Conservation (phyloP, 2,113 vertebrate species). For the Leucoraja erinaceus region DNA sequence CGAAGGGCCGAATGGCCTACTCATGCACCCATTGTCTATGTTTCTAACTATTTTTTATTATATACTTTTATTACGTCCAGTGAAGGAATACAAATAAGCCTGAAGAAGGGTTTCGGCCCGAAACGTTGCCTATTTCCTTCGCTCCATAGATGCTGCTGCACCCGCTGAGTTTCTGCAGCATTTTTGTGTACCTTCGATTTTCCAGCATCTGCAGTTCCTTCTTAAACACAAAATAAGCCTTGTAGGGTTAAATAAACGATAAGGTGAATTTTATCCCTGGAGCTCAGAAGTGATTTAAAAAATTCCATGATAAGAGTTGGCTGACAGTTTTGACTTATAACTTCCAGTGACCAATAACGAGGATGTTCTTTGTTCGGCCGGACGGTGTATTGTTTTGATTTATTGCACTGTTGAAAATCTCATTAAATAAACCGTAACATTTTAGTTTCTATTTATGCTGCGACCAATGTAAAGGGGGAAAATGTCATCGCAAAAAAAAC, state of each 20-base stretch:
- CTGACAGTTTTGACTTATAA: conserved; percentile 35
- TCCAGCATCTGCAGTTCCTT: too few relatives aligned
- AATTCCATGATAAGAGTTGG: conserved; percentile 10
- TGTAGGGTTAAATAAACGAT: background rate
- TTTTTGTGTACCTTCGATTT: too few relatives aligned
- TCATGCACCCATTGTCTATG: too few relatives aligned
- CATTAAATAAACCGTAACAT: conserved; percentile 37
- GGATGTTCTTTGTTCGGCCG: background rate
- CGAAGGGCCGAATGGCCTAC: too few relatives aligned
- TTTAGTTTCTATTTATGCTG: background rate
- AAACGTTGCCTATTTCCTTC: too few relatives aligned
- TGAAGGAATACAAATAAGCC: too few relatives aligned
- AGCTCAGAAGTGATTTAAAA: background rate
- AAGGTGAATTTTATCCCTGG: background rate
- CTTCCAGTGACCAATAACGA: background rate
- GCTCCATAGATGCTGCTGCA: too few relatives aligned
- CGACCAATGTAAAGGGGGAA: background rate
- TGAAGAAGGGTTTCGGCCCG: too few relatives aligned
- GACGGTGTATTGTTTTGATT: conserved; percentile 12
- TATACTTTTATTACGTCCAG: too few relatives aligned
- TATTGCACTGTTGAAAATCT: conserved; percentile 10
- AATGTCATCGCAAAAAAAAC: background rate
- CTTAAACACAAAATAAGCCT: background rate
- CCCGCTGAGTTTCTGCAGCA: too few relatives aligned
- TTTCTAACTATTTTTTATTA: too few relatives aligned